Evolutionary conservation across 2,113 vertebrate genomes (phyloP), one percentile per base, ranked within the genome.

Genomic region (Ursus arctos): DNA sequence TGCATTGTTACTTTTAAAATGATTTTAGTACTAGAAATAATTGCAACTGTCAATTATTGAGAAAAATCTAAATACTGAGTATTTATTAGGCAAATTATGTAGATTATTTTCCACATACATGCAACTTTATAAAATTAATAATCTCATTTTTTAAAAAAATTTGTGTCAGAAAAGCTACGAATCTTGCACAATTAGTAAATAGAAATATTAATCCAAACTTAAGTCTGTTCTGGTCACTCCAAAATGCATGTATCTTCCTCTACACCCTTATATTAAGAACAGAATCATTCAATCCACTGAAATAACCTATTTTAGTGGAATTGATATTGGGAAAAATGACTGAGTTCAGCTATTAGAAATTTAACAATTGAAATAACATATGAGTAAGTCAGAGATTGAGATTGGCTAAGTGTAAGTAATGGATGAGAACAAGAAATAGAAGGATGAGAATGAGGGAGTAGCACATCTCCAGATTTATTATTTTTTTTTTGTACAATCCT

Each of bases 361-460:
- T 59, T 9, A 65, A 49, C 26, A 74, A n/a, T 4, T 40, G 9
- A 84, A 92, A 59, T 1, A 43, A 24, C 13, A 33, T 15, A 74
- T 74, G 18, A 40, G 22, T 36, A 88, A 43, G 21, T 12, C 14
- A 21, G 51, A 94, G 43, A 53, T 31, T 59, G 36, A 74, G 7
- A 77, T 4, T 33, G 14, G 4, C 57, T 82, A 26, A 9, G n/a
- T 51, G 0, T 2, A 57, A 7, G n/a, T 22, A 16, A 33, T 19
- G 26, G 11, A 40, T 72, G 15, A 33, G n/a, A 80, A 72, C 4
- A 47, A 61, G 7, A 43, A 6, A 67, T 12, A 11, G 2, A 40
- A 4, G 15, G 2, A 21, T 36, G 1, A 2, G 4, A 6, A 1
- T 63, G 14, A 21, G 5, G 1, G 11, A 40, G 9, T 24, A 4